These are phyloP conservation scores for Nematolebias whitei DNA, from an alignment of 2,113 vertebrate genomes.

Conservation along the genomic window DNA sequence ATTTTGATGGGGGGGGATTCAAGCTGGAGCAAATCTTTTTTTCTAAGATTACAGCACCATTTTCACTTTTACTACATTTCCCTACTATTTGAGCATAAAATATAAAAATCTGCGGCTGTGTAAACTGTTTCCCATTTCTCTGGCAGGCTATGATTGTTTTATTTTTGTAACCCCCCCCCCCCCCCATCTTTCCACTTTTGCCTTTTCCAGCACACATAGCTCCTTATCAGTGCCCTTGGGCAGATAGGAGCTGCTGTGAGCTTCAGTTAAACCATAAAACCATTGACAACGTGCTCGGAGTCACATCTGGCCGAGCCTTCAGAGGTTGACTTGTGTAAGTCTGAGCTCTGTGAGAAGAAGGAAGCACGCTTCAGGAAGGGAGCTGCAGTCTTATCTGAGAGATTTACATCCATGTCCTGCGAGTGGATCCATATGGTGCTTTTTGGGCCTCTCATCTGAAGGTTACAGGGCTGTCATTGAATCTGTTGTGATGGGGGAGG, in stretches of 20 bases:
- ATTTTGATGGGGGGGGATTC: constrained; percentile 14
- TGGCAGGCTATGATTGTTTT: too few species aligned
- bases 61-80: too few species aligned
- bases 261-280: constrained; percentile 39
- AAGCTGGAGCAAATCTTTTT: too few species aligned
- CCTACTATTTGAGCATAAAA: too few species aligned
- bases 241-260: constrained; percentile 32
- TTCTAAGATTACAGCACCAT: too few species aligned
- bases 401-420: constrained; percentile 51
- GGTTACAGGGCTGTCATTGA: constrained; percentile 16
- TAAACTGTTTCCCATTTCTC: too few species aligned
- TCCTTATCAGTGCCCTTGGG: constrained; percentile 54
- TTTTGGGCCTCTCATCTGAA: constrained; percentile 8
- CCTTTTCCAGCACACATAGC: constrained; percentile 31
- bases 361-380: constrained; percentile 61
- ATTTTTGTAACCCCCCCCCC: too few species aligned
- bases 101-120: too few species aligned
- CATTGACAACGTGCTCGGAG: constrained; percentile 13
- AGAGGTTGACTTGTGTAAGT: not conserved
- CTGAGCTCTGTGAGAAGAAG: constrained; percentile 18
- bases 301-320: not conserved
- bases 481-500: constrained; percentile 7
- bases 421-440: constrained; percentile 34
- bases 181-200: constrained; percentile 27
- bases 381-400: constrained; percentile 56